phyloP scores from a whole-genome alignment of 2,888 invertebrate species.

The Pseudococcus jackbeardsleyi region DNA sequence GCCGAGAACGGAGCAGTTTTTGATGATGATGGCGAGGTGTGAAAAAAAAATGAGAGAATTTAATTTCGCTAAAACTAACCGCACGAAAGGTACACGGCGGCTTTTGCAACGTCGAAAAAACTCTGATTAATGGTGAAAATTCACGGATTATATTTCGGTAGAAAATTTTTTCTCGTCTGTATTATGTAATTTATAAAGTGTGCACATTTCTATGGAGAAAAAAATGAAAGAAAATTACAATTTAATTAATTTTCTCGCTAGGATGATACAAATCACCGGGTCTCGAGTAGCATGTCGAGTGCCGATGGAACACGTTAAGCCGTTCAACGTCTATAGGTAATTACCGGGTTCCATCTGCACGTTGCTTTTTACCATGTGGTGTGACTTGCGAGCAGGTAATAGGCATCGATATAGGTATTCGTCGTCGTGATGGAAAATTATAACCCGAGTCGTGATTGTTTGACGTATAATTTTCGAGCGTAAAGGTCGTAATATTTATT shows the following conservation, averaged over 20 bases:
- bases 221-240: slow-evolving; percentile 8
- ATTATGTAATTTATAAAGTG: slow-evolving; percentile 23
- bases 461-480: not conserved
- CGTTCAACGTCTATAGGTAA: slow-evolving; percentile 12
- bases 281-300: slow-evolving; percentile 32
- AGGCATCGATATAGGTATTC: not conserved
- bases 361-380: not conserved
- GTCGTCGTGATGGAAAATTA: not conserved
- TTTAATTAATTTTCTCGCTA: slow-evolving; percentile 45
- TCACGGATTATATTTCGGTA: slow-evolving; percentile 47
- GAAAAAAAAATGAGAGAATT: slow-evolving; percentile 15
- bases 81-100: not conserved
- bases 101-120: not conserved
- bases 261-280: slow-evolving; percentile 36
- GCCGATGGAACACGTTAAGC: slow-evolving; percentile 7
- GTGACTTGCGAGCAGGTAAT: not conserved
- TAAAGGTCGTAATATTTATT: not conserved
- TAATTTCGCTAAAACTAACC: slow-evolving; percentile 50
- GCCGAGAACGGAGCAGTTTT: not conserved
- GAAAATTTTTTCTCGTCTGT: not conserved
- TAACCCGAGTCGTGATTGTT: not conserved
- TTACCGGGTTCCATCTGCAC: slow-evolving; percentile 4
- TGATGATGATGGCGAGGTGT: not conserved
- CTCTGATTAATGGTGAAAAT: slow-evolving; percentile 53
- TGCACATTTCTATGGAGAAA: slow-evolving; percentile 20